A percentile compares a stretch with the other conserved stretches of the same genome.
Conservation (phyloP, 1,140 invertebrate species). For the Diuraphis noxia region DNA sequence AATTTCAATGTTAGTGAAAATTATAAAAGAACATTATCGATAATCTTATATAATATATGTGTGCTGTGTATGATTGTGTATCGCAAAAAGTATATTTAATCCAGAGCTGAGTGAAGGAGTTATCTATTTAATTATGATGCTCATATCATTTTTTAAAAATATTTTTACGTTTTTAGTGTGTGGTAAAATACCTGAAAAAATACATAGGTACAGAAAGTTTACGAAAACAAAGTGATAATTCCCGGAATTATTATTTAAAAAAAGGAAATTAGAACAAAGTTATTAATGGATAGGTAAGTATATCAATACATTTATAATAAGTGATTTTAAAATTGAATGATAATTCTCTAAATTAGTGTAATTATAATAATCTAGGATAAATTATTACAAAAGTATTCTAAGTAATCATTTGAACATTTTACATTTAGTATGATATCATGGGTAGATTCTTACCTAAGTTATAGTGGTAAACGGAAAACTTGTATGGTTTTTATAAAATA, state of each 20-base stretch:
- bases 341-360: neutral
- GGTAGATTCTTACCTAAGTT: too few species aligned
- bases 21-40: neutral
- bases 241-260: neutral
- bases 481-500: too few species aligned
- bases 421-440: too few species aligned
- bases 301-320: neutral
- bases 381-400: neutral
- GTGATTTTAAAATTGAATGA: neutral
- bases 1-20: neutral
- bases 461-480: too few species aligned
- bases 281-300: neutral
- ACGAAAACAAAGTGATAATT: neutral
- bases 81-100: neutral
- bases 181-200: neutral
- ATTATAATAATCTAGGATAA: neutral
- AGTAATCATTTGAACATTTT: too few species aligned
- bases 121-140: neutral
- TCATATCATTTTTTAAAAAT: too few species aligned
- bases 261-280: neutral
- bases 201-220: neutral
- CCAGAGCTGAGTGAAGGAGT: neutral
- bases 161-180: too few species aligned
- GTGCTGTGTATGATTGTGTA: neutral
- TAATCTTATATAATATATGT: too few species aligned